Base-by-base conservation (phyloP, 2,888 invertebrate species). In the Agrilus mali region DNA sequence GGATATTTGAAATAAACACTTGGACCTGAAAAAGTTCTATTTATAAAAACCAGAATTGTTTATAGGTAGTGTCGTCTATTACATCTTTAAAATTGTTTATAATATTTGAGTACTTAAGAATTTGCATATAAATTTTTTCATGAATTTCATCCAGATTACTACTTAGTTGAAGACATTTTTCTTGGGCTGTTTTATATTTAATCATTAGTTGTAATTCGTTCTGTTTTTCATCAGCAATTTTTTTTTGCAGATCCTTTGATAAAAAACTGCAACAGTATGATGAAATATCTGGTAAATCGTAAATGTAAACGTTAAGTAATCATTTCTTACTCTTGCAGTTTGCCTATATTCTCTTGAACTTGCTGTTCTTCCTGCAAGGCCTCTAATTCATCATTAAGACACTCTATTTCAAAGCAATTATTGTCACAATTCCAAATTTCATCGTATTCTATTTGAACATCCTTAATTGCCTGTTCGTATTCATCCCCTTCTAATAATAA, bases 341-440 rank as follows among this genome's bases (percentile, higher is more conserved):
- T 27, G 27, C 27, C 2, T 2, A 27, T 10, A 27, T 27, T 8
- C 4, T 27, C 27, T 27, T 27, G 27, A 27, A 4, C 27, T 27
- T 27, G 27, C 10, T 27, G 27, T 27, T 27, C 27, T 10, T 27
- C 27, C 8, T 27, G 27, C 10, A 27, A 27, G 27, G 27, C 27
- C 8, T 27, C 27, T 27, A 27, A 27, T 35, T 15, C 35, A 35
- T 16, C 35, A 35, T 35, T 35, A 13, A 16, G 35, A 35, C 35
- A 35, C 6, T 14, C 16, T 3, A 35, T 16, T 35, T 15, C 14
- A 35, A 35, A 35, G 4, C 14, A 35, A 15, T 35, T 60, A 6
- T 41, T 35, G 10, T 60, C 56, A 10, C 45, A 32, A 44, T 60
- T 53, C 22, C 60, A 55, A 35, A 62, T 51, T 27, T 51, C 57